Percentiles rank a stretch among this genome's conserved stretches.
Conservation (phyloP, 2,888 invertebrate genomes). For the Pogonocherus hispidulus region DNA sequence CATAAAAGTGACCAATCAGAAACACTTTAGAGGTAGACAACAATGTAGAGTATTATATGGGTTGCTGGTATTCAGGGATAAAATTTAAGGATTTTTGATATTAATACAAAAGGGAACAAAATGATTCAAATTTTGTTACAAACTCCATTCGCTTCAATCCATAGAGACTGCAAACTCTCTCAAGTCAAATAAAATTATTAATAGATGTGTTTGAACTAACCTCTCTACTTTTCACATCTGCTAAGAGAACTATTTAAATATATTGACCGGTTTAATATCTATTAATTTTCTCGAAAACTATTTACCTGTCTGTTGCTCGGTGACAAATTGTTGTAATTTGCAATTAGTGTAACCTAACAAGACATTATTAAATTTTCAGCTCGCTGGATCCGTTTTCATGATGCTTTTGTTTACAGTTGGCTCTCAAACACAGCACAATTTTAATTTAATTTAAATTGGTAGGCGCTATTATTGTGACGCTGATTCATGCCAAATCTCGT, state of each 20-base stretch:
- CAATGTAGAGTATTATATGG: too few species aligned
- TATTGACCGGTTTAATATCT: not conserved
- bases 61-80: too few species aligned
- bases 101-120: too few species aligned
- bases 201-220: too few species aligned
- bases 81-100: too few species aligned
- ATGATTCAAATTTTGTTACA: too few species aligned
- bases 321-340: not conserved
- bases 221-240: not conserved
- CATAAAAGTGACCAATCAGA: too few species aligned
- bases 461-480: not conserved
- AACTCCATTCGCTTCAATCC: too few species aligned
- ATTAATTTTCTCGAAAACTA: not conserved
- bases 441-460: slow-evolving; percentile 1
- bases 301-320: too few species aligned
- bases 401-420: not conserved
- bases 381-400: not conserved
- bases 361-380: not conserved
- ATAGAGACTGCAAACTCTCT: too few species aligned
- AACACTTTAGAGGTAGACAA: too few species aligned
- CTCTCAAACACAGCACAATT: not conserved
- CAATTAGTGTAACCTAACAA: not conserved
- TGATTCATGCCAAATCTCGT: not conserved
- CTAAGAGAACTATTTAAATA: not conserved
- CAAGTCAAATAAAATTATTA: too few species aligned